These are phyloP conservation scores for Nansenia antarctica DNA, from an alignment of 2,113 vertebrate species.

Conservation along the genomic window DNA sequence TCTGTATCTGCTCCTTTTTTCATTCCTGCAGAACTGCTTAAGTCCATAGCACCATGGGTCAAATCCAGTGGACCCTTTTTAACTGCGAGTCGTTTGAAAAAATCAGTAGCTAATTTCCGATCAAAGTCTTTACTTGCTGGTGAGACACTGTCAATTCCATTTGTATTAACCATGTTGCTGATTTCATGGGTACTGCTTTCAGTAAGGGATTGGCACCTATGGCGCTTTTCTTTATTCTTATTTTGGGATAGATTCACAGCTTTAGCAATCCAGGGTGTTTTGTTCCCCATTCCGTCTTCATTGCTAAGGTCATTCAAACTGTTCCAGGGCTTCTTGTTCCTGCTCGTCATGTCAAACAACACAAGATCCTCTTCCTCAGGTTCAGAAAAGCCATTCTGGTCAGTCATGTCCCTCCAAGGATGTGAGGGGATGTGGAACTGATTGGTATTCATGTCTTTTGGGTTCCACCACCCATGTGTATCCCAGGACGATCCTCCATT, in stretches of 20 bases:
- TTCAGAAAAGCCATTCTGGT: conserved; percentile 57
- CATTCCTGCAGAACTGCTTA: conserved; percentile 60
- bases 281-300: conserved; percentile 29
- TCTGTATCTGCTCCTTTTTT: conserved; percentile 59
- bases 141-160: conserved; percentile 42
- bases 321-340: conserved; percentile 60
- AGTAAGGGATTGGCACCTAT: conserved; percentile 62
- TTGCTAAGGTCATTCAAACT: conserved; percentile 54
- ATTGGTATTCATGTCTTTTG: conserved; percentile 61
- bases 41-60: conserved; percentile 79
- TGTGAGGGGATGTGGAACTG: conserved; percentile 72
- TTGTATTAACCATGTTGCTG: conserved; percentile 56
- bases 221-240: conserved; percentile 45
- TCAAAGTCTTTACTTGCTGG: conserved; percentile 60
- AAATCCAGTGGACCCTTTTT: conserved; percentile 88
- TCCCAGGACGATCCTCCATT: conserved; percentile 34
- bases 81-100: conserved; percentile 70
- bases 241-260: conserved; percentile 64
- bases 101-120: conserved; percentile 71
- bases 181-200: conserved; percentile 63
- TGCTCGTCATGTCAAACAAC: conserved; percentile 77
- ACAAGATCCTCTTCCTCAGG: conserved; percentile 61
- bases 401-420: conserved; percentile 63
- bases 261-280: conserved; percentile 50
- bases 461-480: conserved; percentile 44